Base-by-base conservation (phyloP, 2,113 vertebrate genomes). In the Hydropotes inermis region DNA sequence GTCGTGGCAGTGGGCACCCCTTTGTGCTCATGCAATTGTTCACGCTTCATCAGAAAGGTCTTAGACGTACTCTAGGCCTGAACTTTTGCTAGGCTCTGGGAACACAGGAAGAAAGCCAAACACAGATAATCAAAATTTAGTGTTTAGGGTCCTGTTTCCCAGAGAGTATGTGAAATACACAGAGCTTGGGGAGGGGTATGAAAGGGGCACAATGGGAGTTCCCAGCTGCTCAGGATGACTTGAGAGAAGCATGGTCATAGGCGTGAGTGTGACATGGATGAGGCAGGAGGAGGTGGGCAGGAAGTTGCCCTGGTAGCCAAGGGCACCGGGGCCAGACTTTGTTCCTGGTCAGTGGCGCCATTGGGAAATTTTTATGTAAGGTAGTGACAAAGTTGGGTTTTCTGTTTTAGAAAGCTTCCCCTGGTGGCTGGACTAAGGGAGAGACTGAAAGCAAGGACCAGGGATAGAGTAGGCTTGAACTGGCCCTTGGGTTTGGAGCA, bases 401-500 rank as follows among this genome's bases (percentile, higher is more conserved):
- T 94, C 78, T 90, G 23, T 93, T 94, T 95, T 82, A 93, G 54
- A 96, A 91, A 54, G 87, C 55, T 90, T 61, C 19, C 74, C 33
- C 76, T 91, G 47, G 55, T 88, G 64, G 43, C 43, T 93, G 12
- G 36, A 47, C 55, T 82, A 82, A 97, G 67, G 88, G 82, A 87
- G 39, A 54, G 30, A 47, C 58, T 92, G 33, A 60, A 60, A 57
- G 60, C 58, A 92, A 91, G 74, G 55, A 93, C 19, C 15, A 23
- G 43, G 43, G 33, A 39, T 54, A n/a, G 52, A 45, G 27, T 57
- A 64, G 61, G 45, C 47, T 91, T 84, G 52, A 43, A 58, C 87
- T 91, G 2, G 52, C 91, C n/a, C 30, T 15, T 50, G 6, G 50
- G 78, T 70, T 61, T 82, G 33, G 39, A 23, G 9, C 55, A 91